These are phyloP conservation scores for Cheracebus regulus DNA, from an alignment of 2,797 vertebrate genomes.

Conservation along the genomic window DNA sequence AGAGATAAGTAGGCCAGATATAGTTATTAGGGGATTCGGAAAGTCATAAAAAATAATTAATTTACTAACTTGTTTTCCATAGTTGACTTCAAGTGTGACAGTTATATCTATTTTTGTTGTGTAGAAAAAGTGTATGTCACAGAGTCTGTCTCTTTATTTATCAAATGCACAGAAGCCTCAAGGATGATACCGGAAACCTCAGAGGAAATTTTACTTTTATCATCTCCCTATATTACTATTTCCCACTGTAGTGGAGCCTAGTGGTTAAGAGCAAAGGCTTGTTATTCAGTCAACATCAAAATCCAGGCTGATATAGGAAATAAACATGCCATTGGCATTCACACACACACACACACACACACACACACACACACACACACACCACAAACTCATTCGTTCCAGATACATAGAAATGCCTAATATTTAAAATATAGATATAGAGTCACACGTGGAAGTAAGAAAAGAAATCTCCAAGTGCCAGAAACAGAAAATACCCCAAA, in stretches of 20 bases:
- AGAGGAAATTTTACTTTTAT: too few species aligned
- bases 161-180: conserved; percentile 19
- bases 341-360: neutral
- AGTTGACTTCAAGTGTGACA: conserved; percentile 13
- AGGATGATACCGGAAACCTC: neutral
- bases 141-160: conserved; percentile 19
- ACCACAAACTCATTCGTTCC: neutral
- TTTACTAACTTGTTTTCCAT: neutral
- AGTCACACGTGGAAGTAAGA: conserved; percentile 19
- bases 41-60: conserved; percentile 54
- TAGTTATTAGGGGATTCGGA: neutral
- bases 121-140: neutral
- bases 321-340: neutral
- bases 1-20: neutral
- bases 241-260: too few species aligned
- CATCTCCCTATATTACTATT: too few species aligned
- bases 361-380: neutral
- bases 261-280: conserved; percentile 21
- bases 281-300: neutral
- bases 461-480: neutral
- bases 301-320: neutral
- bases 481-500: conserved; percentile 5
- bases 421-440: neutral
- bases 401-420: neutral
- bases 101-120: neutral